Evolutionary conservation across 2,888 invertebrate species (phyloP).

Genomic region (Aphrophora alni): DNA sequence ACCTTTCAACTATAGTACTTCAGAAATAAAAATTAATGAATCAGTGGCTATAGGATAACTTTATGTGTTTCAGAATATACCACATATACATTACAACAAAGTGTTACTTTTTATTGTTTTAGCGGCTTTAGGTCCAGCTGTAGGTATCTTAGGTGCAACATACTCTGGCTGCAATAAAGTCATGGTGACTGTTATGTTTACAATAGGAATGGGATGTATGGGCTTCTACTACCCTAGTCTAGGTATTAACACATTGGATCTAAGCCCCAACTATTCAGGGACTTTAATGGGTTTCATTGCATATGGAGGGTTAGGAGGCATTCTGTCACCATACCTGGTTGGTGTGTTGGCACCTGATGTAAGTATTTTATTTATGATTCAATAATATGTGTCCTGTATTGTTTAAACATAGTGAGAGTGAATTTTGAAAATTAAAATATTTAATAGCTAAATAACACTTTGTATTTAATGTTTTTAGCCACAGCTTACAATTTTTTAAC

Average conservation of each 20-base stretch:
- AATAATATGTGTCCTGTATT: background rate
- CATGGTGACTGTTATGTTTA: conserved; percentile 66
- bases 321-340: conserved; percentile 65
- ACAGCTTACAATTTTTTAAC: too few species aligned
- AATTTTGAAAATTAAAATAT: too few species aligned
- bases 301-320: conserved; percentile 65
- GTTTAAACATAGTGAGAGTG: background rate
- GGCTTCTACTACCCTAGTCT: conserved; percentile 72
- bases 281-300: conserved; percentile 69
- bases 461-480: too few species aligned
- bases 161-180: conserved; percentile 69
- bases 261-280: conserved; percentile 69
- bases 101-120: conserved; percentile 56
- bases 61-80: too few species aligned
- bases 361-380: background rate
- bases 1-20: too few species aligned
- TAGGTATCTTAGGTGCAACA: conserved; percentile 70
- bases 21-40: too few species aligned
- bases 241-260: conserved; percentile 70
- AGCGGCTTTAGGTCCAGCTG: conserved; percentile 71
- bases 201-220: conserved; percentile 71
- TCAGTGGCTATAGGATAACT: too few species aligned
- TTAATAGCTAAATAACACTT: background rate
- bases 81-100: too few species aligned
- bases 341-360: conserved; percentile 64